Conservation (phyloP, 2,888 invertebrate genomes). For the Polymixis flavicincta region DNA sequence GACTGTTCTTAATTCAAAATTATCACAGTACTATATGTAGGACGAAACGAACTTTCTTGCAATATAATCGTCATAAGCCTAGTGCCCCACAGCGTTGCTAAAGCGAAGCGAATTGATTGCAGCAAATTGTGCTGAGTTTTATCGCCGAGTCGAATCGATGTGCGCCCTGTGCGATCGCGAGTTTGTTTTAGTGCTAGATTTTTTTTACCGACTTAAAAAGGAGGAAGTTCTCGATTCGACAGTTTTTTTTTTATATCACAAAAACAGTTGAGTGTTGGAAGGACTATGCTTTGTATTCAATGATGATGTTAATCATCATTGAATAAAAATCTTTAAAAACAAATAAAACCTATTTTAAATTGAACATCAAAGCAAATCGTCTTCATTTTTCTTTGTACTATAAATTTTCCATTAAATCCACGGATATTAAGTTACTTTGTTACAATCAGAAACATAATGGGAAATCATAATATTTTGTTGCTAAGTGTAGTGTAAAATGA, state of each 20-base stretch:
- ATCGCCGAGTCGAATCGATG: conserved; percentile 76
- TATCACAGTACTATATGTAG: conserved; percentile 8
- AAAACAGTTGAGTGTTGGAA: no score
- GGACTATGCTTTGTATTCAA: no score
- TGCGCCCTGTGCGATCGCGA: conserved; percentile 61
- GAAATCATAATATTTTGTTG: neutral
- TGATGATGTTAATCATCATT: no score
- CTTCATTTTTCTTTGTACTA: conserved; percentile 6
- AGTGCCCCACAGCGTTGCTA: conserved; percentile 69
- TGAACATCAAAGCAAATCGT: conserved; percentile 5
- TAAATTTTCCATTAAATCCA: conserved; percentile 23
- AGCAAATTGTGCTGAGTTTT: conserved; percentile 77
- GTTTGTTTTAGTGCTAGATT: conserved; percentile 44
- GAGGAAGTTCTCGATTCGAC: no score
- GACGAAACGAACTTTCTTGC: conserved; percentile 16
- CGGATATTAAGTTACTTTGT: conserved; percentile 50
- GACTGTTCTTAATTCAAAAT: neutral
- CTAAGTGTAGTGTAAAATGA: conserved; percentile 3
- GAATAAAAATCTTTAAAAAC: no score
- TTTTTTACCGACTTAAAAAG: neutral
- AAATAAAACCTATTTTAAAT: neutral
- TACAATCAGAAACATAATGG: conserved; percentile 25
- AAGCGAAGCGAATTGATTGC: conserved; percentile 79
- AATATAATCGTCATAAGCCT: conserved; percentile 59
- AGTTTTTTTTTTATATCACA: neutral